Evolutionary conservation across 2,113 vertebrate species (phyloP).

Genomic region (Charina bottae): DNA sequence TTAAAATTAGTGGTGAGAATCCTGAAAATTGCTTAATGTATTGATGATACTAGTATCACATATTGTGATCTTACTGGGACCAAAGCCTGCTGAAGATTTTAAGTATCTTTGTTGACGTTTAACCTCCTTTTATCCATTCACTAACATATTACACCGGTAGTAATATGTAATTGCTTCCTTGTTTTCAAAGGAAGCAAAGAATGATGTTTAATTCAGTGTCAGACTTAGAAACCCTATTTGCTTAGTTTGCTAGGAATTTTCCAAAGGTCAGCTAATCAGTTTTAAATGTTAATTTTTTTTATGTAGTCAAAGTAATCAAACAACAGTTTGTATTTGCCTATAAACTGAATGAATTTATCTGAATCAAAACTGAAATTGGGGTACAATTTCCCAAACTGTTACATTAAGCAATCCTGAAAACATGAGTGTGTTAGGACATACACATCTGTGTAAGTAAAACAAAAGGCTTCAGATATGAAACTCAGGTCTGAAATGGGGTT

Average conservation of each 20-base stretch:
- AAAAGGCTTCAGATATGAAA: background rate
- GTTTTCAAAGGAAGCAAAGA: background rate
- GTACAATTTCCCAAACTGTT: background rate
- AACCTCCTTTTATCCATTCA: background rate
- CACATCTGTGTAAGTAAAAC: background rate
- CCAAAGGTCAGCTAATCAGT: constrained; percentile 6
- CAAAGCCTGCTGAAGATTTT: background rate
- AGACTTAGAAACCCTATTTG: background rate
- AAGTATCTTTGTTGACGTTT: background rate
- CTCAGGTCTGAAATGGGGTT: background rate
- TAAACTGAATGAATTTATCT: background rate
- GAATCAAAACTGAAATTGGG: constrained; percentile 4
- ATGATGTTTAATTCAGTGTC: background rate
- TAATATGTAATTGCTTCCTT: background rate
- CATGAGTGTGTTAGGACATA: background rate
- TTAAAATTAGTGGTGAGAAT: too few relatives aligned
- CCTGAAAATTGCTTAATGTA: too few relatives aligned
- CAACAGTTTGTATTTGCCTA: background rate
- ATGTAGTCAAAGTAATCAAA: constrained; percentile 22
- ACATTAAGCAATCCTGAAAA: background rate
- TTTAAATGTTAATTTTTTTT: constrained; percentile 18
- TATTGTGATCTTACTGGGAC: background rate
- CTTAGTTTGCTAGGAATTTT: background rate
- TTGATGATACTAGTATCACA: background rate
- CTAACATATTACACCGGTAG: background rate